Evolutionary conservation across 2,797 vertebrate genomes (phyloP).

Genomic region (Australoheros facetus): DNA sequence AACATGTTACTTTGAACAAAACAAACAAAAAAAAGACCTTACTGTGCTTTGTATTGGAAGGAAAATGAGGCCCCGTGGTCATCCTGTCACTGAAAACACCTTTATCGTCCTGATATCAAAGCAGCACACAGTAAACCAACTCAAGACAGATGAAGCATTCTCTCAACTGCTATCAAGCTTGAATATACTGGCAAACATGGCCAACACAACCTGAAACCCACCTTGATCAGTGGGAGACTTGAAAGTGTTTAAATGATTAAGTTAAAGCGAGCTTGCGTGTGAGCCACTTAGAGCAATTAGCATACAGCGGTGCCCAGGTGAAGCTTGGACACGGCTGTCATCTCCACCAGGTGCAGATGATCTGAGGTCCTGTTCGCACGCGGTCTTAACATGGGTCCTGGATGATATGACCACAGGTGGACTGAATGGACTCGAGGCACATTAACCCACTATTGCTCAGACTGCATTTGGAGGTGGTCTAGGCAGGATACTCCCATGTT

Average conservation of each 20-base stretch:
- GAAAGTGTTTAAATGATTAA: constrained; percentile 13
- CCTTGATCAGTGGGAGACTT: background rate
- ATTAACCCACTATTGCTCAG: background rate
- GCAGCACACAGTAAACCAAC: constrained; percentile 2
- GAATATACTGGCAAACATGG: constrained; percentile 22
- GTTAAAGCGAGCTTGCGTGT: background rate
- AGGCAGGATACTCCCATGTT: background rate
- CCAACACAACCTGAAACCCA: background rate
- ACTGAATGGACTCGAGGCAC: background rate
- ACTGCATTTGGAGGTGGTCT: background rate
- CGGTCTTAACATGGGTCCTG: background rate
- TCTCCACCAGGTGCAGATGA: constrained; percentile 14
- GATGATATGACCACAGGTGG: background rate
- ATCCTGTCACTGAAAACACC: background rate
- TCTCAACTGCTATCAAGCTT: background rate
- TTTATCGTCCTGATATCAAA: constrained; percentile 33
- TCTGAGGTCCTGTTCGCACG: background rate
- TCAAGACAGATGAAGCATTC: constrained; percentile 12
- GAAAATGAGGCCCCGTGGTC: background rate
- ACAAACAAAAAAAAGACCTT: background rate
- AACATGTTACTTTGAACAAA: constrained; percentile 2
- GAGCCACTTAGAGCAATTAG: constrained; percentile 30
- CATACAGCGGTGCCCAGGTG: background rate
- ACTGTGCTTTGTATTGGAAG: background rate
- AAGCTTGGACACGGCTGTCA: background rate